Percentiles rank a stretch among this genome's conserved stretches.
These are phyloP conservation scores for Lota lota DNA, from an alignment of 2,113 vertebrate genomes.

Conservation along the genomic window DNA sequence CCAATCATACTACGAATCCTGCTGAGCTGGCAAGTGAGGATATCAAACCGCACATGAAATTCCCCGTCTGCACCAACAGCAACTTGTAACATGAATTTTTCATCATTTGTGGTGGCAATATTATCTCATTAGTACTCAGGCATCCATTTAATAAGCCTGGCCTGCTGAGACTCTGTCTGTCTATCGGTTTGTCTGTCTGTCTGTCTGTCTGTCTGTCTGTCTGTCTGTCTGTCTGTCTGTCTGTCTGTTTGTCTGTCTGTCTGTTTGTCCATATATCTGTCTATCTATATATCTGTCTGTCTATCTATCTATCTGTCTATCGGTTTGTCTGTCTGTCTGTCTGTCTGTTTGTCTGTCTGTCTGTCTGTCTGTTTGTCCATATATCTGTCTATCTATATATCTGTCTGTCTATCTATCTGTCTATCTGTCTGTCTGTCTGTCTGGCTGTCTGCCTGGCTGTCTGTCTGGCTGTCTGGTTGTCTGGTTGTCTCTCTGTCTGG, in stretches of 20 bases:
- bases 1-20: constrained; percentile 64
- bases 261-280: too few relatives aligned
- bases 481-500: not conserved
- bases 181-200: constrained; percentile 3
- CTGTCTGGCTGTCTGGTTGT: constrained; percentile 15
- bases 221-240: constrained; percentile 4
- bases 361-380: too few relatives aligned
- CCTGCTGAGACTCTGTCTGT: constrained; percentile 38
- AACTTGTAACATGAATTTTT: constrained; percentile 74
- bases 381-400: too few relatives aligned
- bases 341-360: too few relatives aligned
- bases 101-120: constrained; percentile 68
- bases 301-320: too few relatives aligned
- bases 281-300: too few relatives aligned
- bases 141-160: constrained; percentile 62
- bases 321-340: too few relatives aligned
- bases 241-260: too few relatives aligned
- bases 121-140: constrained; percentile 70
- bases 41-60: constrained; percentile 76
- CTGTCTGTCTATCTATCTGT: too few relatives aligned
- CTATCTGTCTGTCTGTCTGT: constrained; percentile 24
- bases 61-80: constrained; percentile 63
- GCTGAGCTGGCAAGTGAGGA: constrained; percentile 70
- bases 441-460: not conserved
- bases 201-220: constrained; percentile 10